Base-by-base conservation (phyloP, 1,140 invertebrate species). In the Drosophila nigrodunni region DNA sequence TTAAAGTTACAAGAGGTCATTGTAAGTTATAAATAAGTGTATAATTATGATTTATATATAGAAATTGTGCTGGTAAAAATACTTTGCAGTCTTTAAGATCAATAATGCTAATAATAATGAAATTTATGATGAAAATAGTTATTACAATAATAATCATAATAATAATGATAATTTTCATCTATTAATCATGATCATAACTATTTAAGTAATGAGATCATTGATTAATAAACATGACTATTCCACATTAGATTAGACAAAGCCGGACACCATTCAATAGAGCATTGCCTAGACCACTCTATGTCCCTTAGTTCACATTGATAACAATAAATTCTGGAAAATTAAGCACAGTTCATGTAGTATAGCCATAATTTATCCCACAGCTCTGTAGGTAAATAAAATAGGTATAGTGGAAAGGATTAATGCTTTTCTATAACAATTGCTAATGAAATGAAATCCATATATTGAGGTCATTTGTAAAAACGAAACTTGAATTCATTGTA, bases 391-490 rank as follows among this genome's bases (percentile, higher is more conserved):
- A 35, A 35, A 11, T 15, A 15, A 34, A 35, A 54, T 54, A 15
- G 13, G 35, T 7, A 54, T 37, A 15, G 7, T 3, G 30, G 13
- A 54, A 15, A 13, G 15, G n/a, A 54, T 35, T 54, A 54, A 30
- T 35, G 50, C 35, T 37, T 15, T 54, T 7, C 13, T 34, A 35
- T 34, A n/a, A 46, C 13, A 46, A 34, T 49, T 35, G n/a, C 13
- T 34, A 52, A 50, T 54, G 47, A 64, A 64, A 54, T 7, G 37
- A 18, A 52, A 18, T 9, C 6, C 47, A 25, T 64, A 52, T 64
- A 52, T 52, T 5, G 61, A 64, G 61, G 61, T 64, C 61, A 52
- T 64, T 52, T 62, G 34, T 59, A 59, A 15, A 43, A 64, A 52
- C 41, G 50, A 52, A 61, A 47, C 43, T 47, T 47, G 34, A 7